Evolutionary conservation across 2,113 vertebrate species (phyloP).

Genomic region (Caretta caretta): DNA sequence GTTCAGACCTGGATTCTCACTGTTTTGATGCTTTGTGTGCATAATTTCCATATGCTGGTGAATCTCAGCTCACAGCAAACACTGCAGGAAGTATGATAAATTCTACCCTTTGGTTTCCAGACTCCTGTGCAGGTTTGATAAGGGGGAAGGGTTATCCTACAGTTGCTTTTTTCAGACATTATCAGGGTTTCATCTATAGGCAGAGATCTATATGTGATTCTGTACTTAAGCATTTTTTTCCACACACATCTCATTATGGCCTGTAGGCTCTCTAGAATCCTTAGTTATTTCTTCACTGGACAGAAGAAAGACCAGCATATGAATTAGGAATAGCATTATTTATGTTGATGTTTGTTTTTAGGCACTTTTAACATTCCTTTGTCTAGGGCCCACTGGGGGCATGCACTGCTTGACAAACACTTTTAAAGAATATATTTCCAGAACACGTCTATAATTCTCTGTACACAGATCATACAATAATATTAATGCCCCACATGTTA

Average conservation of each 20-base stretch:
- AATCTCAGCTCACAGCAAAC: background rate
- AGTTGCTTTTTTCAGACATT: conserved; percentile 3
- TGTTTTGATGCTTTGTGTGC: background rate
- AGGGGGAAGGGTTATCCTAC: background rate
- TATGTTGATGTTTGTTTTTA: background rate
- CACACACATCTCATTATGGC: background rate
- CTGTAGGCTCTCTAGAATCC: background rate
- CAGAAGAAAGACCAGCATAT: background rate
- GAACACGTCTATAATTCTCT: background rate
- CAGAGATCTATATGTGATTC: background rate
- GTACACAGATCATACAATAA: background rate
- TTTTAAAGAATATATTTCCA: background rate
- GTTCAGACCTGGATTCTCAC: background rate
- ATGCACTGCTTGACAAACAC: background rate
- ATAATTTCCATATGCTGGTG: rapidly evolving
- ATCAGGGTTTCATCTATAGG: background rate
- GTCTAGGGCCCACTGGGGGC: background rate
- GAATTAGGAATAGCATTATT: background rate
- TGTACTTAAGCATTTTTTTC: conserved; percentile 19
- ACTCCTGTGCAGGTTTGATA: background rate
- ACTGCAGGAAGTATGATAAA: background rate
- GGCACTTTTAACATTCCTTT: background rate
- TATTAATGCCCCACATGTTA: background rate
- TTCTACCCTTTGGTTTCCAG: conserved; percentile 11
- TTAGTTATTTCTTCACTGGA: background rate